Conservation (phyloP, 2,888 invertebrate genomes). For the Tanytarsus gracilentus region DNA sequence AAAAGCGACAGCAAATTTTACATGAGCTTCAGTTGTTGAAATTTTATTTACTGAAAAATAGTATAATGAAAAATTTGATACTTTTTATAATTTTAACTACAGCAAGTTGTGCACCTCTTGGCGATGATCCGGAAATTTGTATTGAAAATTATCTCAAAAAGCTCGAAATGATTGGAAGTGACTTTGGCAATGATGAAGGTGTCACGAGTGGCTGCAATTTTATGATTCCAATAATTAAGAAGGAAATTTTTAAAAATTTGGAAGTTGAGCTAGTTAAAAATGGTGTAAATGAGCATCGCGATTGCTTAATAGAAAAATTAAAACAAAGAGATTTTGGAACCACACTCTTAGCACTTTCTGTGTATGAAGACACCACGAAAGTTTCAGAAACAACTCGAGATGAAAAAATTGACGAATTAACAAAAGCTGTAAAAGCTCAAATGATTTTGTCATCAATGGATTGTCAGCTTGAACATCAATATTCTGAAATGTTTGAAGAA, state of each 20-base stretch:
- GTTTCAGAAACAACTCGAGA: background rate
- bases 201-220: too few relatives aligned
- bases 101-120: too few relatives aligned
- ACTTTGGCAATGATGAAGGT: too few relatives aligned
- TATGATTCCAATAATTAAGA: background rate
- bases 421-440: background rate
- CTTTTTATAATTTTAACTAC: too few relatives aligned
- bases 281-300: background rate
- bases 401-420: background rate
- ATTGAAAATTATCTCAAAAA: too few relatives aligned
- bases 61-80: too few relatives aligned
- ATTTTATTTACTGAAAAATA: too few relatives aligned
- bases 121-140: too few relatives aligned
- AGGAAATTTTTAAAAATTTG: background rate
- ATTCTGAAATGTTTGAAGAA: background rate
- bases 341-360: background rate
- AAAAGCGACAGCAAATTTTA: too few relatives aligned
- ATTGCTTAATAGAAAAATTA: conserved; percentile 1
- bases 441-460: background rate
- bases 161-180: too few relatives aligned
- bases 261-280: background rate
- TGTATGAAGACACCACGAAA: background rate
- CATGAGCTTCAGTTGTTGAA: too few relatives aligned
- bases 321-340: background rate
- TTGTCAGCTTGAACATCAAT: background rate